phyloP scores from a whole-genome alignment of 2,797 vertebrate genomes.

The Sebastes paucispinis region DNA sequence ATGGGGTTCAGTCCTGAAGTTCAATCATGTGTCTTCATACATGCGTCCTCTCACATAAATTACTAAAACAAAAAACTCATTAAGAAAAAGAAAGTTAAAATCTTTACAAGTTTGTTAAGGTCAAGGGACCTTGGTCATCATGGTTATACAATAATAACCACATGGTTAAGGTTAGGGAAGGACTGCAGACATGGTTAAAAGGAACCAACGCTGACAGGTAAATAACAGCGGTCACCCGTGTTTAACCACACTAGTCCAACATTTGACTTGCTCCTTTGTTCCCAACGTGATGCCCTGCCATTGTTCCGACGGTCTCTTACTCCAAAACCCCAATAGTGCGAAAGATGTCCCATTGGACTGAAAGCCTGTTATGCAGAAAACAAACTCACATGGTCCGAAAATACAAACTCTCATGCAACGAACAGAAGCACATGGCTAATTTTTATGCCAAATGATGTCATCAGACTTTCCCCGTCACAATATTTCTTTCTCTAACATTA shows the following conservation, averaged over 20 bases:
- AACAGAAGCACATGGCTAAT: rapidly evolving
- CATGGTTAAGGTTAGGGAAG: not conserved
- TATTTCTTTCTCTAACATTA: too few species aligned
- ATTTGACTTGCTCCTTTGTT: not conserved
- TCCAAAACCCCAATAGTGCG: too few species aligned
- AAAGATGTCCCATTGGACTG: too few species aligned
- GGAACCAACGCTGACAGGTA: rapidly evolving
- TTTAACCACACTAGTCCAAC: not conserved
- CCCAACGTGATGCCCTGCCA: too few species aligned
- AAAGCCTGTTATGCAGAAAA: too few species aligned
- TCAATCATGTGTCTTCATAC: not conserved
- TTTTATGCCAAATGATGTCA: too few species aligned
- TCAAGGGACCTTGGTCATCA: not conserved
- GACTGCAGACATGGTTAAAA: not conserved
- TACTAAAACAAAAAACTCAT: not conserved
- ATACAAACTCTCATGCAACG: too few species aligned
- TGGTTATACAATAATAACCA: not conserved
- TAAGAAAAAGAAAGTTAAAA: not conserved
- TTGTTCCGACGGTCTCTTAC: too few species aligned
- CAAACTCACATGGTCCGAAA: too few species aligned
- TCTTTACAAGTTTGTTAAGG: not conserved
- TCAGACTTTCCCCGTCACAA: too few species aligned
- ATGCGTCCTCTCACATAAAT: not conserved
- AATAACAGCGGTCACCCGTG: too few species aligned
- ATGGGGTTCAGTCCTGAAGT: not conserved